These are phyloP conservation scores for Furcifer pardalis DNA, from an alignment of 2,797 vertebrate genomes.

Conservation along the genomic window DNA sequence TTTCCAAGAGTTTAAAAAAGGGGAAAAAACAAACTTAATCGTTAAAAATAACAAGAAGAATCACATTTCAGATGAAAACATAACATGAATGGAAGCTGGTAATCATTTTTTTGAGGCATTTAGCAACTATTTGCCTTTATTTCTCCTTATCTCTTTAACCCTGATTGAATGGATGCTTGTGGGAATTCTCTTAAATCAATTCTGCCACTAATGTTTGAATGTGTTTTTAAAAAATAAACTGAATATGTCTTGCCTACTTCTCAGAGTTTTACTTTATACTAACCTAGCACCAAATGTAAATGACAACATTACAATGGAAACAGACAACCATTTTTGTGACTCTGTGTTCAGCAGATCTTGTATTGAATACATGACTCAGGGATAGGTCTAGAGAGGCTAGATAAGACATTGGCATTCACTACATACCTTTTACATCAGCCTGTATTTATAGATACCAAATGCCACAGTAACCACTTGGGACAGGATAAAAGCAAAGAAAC, in stretches of 20 bases:
- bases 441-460: neutral
- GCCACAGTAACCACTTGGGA: neutral
- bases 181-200: neutral
- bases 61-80: neutral
- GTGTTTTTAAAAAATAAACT: neutral
- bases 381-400: no score
- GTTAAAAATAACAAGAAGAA: constrained; percentile 2
- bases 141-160: neutral
- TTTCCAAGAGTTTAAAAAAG: constrained; percentile 19
- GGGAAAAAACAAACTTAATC: neutral
- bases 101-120: neutral
- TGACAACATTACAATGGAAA: neutral
- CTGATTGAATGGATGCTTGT: no score
- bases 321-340: neutral
- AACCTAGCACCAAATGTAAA: neutral
- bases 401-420: neutral
- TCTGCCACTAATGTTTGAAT: no score
- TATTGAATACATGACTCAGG: neutral
- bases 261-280: neutral
- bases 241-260: neutral
- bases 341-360: neutral
- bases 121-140: neutral
- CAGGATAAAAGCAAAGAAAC: neutral
- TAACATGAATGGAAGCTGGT: neutral
- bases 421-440: neutral